phyloP scores from a whole-genome alignment of 2,888 invertebrate species.

The Eurytoma californica region DNA sequence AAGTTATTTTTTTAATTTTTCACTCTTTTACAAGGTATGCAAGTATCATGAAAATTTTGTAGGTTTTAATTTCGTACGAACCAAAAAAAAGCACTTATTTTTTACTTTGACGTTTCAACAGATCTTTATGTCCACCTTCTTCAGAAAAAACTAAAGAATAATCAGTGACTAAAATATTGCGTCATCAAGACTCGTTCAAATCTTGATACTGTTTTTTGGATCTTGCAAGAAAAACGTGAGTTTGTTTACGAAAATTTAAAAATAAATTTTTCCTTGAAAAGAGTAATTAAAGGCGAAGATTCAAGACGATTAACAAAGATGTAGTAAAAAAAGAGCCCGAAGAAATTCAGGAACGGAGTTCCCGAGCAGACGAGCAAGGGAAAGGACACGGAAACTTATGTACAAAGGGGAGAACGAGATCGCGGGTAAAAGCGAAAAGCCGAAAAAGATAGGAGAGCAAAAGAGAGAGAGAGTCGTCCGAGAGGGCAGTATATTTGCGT shows the following conservation, averaged over 20 bases:
- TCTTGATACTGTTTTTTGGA: conserved; percentile 42
- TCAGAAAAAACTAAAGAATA: no score
- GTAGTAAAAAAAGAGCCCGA: not conserved
- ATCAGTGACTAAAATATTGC: no score
- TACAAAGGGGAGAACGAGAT: conserved; percentile 16
- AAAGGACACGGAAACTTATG: conserved; percentile 28
- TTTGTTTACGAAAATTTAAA: no score
- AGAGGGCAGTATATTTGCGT: conserved; percentile 71
- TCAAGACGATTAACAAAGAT: conserved; percentile 7
- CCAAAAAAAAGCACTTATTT: no score
- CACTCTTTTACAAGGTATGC: no score
- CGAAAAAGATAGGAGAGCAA: conserved; percentile 49
- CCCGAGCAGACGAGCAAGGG: not conserved
- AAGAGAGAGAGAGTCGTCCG: conserved; percentile 45
- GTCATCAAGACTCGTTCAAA: no score
- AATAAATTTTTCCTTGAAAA: not conserved
- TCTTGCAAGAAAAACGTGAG: not conserved
- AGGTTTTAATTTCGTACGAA: no score
- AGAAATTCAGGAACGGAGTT: conserved; percentile 7
- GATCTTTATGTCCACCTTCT: no score
- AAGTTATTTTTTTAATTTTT: no score
- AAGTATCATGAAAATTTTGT: no score
- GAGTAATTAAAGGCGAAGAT: not conserved
- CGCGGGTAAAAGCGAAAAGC: conserved; percentile 48
- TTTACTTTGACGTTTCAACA: no score